Percentiles rank a stretch among this genome's conserved stretches.
phyloP scores from a whole-genome alignment of 1,140 invertebrate genomes.

The Habropoda laboriosa region DNA sequence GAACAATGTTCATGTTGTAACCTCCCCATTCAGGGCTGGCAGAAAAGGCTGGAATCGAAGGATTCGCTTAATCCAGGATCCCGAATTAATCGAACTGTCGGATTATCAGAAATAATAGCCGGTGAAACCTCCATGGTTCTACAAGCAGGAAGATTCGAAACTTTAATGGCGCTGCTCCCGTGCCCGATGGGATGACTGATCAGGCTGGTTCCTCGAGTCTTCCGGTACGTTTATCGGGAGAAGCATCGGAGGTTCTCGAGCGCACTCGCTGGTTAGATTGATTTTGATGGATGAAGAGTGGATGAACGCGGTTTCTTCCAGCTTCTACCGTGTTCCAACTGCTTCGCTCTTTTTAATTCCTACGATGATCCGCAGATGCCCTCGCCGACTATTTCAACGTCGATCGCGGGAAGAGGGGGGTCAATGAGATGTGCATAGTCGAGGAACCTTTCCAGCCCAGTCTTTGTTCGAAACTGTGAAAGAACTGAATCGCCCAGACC shows the following conservation, averaged over 20 bases:
- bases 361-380: slow-evolving; percentile 19
- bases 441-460: neutral
- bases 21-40: neutral
- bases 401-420: neutral
- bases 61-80: slow-evolving; percentile 57
- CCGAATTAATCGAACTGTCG: slow-evolving; percentile 58
- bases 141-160: neutral
- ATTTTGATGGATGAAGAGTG: slow-evolving; percentile 73
- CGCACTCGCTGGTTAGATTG: slow-evolving; percentile 64
- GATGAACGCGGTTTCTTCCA: slow-evolving; percentile 20
- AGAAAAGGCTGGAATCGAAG: neutral
- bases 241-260: slow-evolving; percentile 29
- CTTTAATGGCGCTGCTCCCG: neutral
- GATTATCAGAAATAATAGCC: slow-evolving; percentile 61
- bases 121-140: neutral
- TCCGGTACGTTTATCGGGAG: neutral
- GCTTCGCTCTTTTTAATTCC: neutral
- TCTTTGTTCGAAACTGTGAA: neutral
- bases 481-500: neutral
- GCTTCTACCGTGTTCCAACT: too few relatives aligned
- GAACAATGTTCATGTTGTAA: neutral
- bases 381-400: neutral
- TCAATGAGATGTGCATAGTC: slow-evolving; percentile 27
- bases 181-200: neutral
- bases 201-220: neutral